phyloP scores from a whole-genome alignment of 2,797 vertebrate species.

The Rachycentron canadum region DNA sequence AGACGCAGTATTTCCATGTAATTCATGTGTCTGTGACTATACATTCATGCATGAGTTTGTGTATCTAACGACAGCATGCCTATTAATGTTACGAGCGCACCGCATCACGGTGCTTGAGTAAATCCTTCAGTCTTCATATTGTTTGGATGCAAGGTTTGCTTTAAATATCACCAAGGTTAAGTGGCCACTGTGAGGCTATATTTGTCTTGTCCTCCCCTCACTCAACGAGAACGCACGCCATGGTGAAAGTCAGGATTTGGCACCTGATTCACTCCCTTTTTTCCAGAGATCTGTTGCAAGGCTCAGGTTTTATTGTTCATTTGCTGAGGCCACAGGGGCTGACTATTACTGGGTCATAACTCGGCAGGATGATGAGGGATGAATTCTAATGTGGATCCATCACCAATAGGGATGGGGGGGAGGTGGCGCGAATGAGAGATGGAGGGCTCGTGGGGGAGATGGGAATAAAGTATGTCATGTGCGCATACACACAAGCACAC shows the following conservation, averaged over 20 bases:
- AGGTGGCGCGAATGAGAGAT: constrained; percentile 66
- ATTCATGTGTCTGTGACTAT: constrained; percentile 17
- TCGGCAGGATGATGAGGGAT: constrained; percentile 80
- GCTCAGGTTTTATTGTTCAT: constrained; percentile 83
- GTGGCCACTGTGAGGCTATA: constrained; percentile 49
- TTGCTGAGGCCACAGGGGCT: constrained; percentile 79
- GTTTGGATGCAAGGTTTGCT: constrained; percentile 52
- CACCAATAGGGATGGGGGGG: constrained; percentile 64
- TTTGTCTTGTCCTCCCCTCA: constrained; percentile 67
- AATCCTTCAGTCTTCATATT: constrained; percentile 58
- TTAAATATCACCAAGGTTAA: constrained; percentile 66
- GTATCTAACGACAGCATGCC: constrained; percentile 36
- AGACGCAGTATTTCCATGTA: constrained; percentile 42
- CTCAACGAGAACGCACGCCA: constrained; percentile 36
- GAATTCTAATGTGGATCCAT: constrained; percentile 82
- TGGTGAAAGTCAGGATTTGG: constrained; percentile 64
- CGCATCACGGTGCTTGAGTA: constrained; percentile 33
- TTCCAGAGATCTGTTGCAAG: constrained; percentile 76
- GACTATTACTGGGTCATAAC: constrained; percentile 85
- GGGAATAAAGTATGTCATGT: constrained; percentile 67
- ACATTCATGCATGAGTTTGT: constrained; percentile 28
- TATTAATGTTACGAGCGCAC: constrained; percentile 49
- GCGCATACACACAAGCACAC: constrained; percentile 9
- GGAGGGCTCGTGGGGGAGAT: constrained; percentile 62
- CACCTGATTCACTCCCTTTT: constrained; percentile 60